Evolutionary conservation across 1,140 invertebrate species (phyloP).

Genomic region (Steinernema khuongi): DNA sequence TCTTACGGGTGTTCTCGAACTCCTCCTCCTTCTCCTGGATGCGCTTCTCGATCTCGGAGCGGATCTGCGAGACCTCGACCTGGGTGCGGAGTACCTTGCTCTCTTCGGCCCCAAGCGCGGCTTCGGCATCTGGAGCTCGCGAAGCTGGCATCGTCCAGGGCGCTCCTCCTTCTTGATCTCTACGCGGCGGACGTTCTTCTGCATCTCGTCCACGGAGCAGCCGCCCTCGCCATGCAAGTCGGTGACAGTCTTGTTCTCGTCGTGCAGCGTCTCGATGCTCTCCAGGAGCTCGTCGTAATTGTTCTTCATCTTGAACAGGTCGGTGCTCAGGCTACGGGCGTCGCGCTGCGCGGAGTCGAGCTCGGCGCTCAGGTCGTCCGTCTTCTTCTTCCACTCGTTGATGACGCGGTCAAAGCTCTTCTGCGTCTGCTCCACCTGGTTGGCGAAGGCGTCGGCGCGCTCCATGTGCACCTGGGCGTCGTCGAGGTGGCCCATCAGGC

Average conservation of each 20-base stretch:
- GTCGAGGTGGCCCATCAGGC: conserved; percentile 92
- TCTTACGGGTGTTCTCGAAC: conserved; percentile 98
- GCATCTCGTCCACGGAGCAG: conserved; percentile 83
- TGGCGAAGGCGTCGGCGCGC: conserved; percentile 62
- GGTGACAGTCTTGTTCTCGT: conserved; percentile 96
- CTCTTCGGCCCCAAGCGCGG: conserved; percentile 95
- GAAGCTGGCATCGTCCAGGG: too few relatives aligned
- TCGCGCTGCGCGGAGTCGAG: too few relatives aligned
- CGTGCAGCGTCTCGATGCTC: conserved; percentile 85
- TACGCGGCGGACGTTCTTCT: conserved; percentile 87
- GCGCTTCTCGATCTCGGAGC: conserved; percentile 95
- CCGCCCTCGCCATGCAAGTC: conserved; percentile 98
- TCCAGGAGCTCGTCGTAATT: conserved; percentile 91
- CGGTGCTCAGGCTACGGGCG: too few relatives aligned
- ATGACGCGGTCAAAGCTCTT: conserved; percentile 95
- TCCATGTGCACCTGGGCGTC: conserved; percentile 86
- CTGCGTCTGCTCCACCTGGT: conserved; percentile 92
- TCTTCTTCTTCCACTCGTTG: too few relatives aligned
- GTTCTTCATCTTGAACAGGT: too few relatives aligned
- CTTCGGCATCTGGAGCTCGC: conserved; percentile 77
- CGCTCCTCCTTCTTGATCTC: conserved; percentile 96
- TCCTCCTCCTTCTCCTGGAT: conserved; percentile 99
- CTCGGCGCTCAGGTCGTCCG: too few relatives aligned
- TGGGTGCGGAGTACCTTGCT: conserved; percentile 91
- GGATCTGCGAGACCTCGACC: conserved; percentile 89